These are phyloP conservation scores for Hippasteria phrygiana DNA, from an alignment of 53 echinoderm and acorn worm species.

Conservation along the genomic window DNA sequence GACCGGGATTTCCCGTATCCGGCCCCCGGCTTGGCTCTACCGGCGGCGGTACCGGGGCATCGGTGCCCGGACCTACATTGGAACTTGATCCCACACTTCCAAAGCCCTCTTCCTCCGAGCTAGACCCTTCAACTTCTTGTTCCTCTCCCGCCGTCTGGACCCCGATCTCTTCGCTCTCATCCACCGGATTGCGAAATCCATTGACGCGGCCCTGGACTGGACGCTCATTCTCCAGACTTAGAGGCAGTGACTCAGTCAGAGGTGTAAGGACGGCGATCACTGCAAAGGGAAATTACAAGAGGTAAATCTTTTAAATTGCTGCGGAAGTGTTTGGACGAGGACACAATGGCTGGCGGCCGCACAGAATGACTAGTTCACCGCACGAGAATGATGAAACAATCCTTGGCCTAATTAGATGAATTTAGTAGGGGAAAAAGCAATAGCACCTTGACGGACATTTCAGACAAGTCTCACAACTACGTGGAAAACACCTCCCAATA, in stretches of 20 bases:
- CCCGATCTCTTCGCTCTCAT: slow-evolving; percentile 33
- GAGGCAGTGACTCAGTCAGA: not conserved
- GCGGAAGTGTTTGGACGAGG: not conserved
- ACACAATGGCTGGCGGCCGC: not conserved
- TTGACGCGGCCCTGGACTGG: not conserved
- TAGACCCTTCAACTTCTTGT: slow-evolving; percentile 24
- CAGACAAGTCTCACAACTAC: too few species aligned
- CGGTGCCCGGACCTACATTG: not conserved
- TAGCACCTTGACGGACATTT: too few species aligned
- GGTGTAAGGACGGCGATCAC: not conserved
- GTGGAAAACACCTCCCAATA: too few species aligned
- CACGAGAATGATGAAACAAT: not conserved
- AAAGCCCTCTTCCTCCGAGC: slow-evolving; percentile 4
- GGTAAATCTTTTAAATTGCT: not conserved
- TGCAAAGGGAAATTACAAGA: not conserved
- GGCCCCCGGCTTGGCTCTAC: not conserved
- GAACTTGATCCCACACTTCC: not conserved
- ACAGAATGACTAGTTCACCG: not conserved
- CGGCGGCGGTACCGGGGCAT: too few species aligned
- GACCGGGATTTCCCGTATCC: not conserved
- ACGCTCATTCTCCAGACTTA: not conserved
- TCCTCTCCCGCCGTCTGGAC: slow-evolving; percentile 54
- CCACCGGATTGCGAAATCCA: not conserved
- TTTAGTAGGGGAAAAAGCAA: too few species aligned
- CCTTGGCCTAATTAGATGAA: too few species aligned